Evolutionary conservation across 2,113 vertebrate species (phyloP), one percentile per base, ranked within the genome.

Genomic region (Xiphophorus maculatus): DNA sequence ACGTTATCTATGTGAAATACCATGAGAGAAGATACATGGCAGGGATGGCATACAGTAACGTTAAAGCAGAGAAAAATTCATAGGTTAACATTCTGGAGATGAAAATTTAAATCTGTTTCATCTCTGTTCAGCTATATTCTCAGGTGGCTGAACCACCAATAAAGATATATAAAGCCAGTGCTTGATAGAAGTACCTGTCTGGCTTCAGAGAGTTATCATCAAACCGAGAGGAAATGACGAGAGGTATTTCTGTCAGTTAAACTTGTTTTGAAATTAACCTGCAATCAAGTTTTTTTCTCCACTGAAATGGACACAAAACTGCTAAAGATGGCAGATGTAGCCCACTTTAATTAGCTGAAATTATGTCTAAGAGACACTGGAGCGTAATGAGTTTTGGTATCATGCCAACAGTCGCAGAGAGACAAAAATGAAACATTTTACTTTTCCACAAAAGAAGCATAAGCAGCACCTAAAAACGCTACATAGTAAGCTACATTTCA

Each of bases 261-360:
- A 54, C 48, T 58, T 54, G 29, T 33, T 69, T 58, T 54, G 29
- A 69, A 58, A 58, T 69, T 54, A 54, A 69, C 44, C 67, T 69
- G 42, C 44, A 37, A 70, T 70, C 51, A 60, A 35, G 51, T 60
- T 35, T 60, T 58, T 42, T 42, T 15, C 27, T 60, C 51, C 51
- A 60, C 48, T 70, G 48, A 70, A 60, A 35, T 70, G 48, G 30
- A 69, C 68, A 69, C 68, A 54, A 69, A 54, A 69, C 15, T 69
- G 68, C 44, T 51, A 54, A 69, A 70, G 48, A 70, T 33, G 22
- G 51, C 29, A 70, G 68, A 60, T 70, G 51, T 60, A 70, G 22
- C 30, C 30, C 22, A 60, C 25, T 29, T 70, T 60, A 70, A 60
- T 70, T 58, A 60, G 48, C 68, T 70, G 30, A 70, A 70, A 54